phyloP scores from a whole-genome alignment of 2,797 vertebrate species.

The Coluber constrictor region DNA sequence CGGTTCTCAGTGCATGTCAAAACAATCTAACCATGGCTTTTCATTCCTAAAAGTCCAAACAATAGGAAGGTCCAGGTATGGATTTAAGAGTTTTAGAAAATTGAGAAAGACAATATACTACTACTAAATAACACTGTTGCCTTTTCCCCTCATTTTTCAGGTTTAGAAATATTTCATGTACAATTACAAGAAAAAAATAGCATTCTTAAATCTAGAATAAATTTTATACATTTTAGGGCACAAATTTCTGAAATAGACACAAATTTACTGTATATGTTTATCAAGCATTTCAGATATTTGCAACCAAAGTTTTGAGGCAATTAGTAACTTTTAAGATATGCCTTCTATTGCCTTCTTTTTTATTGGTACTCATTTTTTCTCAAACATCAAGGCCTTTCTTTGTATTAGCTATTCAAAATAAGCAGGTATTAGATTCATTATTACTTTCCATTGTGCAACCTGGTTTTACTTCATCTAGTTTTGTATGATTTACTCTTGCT shows the following conservation, averaged over 20 bases:
- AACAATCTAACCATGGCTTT: background rate
- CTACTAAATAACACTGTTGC: background rate
- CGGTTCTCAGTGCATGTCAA: background rate
- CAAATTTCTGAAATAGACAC: background rate
- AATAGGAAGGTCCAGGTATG: background rate
- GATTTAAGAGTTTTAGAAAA: background rate
- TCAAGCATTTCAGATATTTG: background rate
- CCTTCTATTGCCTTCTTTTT: background rate
- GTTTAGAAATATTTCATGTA: background rate
- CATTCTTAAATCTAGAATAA: background rate
- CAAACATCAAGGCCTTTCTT: background rate
- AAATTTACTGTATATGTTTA: background rate
- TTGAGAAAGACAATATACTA: background rate
- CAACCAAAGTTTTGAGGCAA: background rate
- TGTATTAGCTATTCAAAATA: background rate
- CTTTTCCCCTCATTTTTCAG: background rate
- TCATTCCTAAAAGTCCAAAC: background rate
- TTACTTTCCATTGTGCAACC: background rate
- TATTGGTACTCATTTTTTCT: background rate
- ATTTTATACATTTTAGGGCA: background rate
- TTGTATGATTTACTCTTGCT: background rate
- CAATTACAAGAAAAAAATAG: background rate
- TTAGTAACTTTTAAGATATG: background rate
- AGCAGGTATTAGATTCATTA: background rate
- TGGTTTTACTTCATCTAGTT: background rate